These are phyloP conservation scores for Eonycteris spelaea DNA, from an alignment of 2,113 vertebrate species.

Conservation along the genomic window DNA sequence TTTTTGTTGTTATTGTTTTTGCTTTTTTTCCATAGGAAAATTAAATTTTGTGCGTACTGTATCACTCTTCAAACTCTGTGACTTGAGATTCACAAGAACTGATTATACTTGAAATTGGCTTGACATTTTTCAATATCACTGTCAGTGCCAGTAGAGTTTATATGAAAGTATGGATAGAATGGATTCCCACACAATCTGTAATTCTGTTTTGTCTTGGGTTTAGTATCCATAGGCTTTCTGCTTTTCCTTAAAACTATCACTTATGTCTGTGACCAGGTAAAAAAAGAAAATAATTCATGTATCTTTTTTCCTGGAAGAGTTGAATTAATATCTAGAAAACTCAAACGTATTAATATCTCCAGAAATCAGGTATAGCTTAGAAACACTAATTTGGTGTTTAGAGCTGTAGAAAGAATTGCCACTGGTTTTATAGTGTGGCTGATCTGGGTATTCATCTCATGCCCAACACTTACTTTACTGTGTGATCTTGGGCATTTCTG, in stretches of 20 bases:
- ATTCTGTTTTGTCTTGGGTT: conserved; percentile 18
- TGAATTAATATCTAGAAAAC: conserved; percentile 45
- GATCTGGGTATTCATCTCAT: not conserved
- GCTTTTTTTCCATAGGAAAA: not conserved
- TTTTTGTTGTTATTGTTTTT: not conserved
- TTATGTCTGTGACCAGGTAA: conserved; percentile 6
- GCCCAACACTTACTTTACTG: not conserved
- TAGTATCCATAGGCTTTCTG: not conserved
- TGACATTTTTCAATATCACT: conserved; percentile 26
- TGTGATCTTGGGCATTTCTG: not conserved
- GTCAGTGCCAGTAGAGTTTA: conserved; percentile 27
- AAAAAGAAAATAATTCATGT: conserved; percentile 21
- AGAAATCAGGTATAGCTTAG: not conserved
- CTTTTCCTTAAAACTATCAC: not conserved
- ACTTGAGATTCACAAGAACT: conserved; percentile 28
- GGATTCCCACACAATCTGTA: not conserved
- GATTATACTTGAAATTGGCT: conserved; percentile 5
- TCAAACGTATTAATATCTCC: not conserved
- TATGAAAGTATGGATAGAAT: not conserved
- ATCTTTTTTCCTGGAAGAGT: not conserved
- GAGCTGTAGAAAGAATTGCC: not conserved
- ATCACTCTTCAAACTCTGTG: not conserved
- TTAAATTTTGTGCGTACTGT: not conserved
- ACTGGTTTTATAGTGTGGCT: not conserved
- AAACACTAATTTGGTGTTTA: conserved; percentile 11